Conservation (phyloP, 2,888 invertebrate species). For the Pseudanteris insignis region DNA sequence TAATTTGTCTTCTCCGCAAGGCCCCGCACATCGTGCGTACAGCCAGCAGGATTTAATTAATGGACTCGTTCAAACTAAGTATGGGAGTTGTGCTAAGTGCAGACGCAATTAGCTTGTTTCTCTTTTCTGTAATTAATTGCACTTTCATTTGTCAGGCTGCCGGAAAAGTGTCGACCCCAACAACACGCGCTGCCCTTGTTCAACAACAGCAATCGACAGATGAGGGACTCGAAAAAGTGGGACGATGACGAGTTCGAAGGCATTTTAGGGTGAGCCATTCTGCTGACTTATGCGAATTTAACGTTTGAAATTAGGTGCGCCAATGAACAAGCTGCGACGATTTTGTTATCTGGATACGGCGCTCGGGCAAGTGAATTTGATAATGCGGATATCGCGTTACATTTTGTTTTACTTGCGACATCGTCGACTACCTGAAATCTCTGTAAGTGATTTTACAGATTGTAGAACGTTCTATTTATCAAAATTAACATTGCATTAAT, state of each 20-base stretch:
- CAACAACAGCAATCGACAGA: slow-evolving; percentile 58
- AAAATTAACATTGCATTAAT: too few relatives aligned
- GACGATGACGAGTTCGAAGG: slow-evolving; percentile 76
- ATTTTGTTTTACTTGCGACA: too few relatives aligned
- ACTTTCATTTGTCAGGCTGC: slow-evolving; percentile 41
- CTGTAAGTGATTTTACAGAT: too few relatives aligned
- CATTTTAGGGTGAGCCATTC: slow-evolving; percentile 77
- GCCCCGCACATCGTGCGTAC: slow-evolving; percentile 47
- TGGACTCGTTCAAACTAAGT: slow-evolving; percentile 47
- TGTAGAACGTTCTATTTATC: too few relatives aligned
- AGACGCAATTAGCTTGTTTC: slow-evolving; percentile 8
- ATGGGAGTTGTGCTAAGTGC: slow-evolving; percentile 2
- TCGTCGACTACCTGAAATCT: too few relatives aligned
- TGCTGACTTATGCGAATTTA: neutral
- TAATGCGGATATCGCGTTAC: too few relatives aligned
- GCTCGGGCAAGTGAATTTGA: too few relatives aligned
- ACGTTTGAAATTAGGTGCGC: too few relatives aligned
- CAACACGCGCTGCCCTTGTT: slow-evolving; percentile 64
- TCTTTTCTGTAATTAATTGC: slow-evolving; percentile 9
- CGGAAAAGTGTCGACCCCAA: slow-evolving; percentile 51
- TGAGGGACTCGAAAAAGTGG: slow-evolving; percentile 57
- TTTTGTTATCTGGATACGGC: too few relatives aligned
- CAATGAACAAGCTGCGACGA: too few relatives aligned
- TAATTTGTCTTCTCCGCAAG: slow-evolving; percentile 56
- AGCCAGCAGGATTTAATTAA: slow-evolving; percentile 46